Evolutionary conservation across 1,140 invertebrate species (phyloP), one percentile per base, ranked within the genome.

Genomic region (Drosophila cardini): DNA sequence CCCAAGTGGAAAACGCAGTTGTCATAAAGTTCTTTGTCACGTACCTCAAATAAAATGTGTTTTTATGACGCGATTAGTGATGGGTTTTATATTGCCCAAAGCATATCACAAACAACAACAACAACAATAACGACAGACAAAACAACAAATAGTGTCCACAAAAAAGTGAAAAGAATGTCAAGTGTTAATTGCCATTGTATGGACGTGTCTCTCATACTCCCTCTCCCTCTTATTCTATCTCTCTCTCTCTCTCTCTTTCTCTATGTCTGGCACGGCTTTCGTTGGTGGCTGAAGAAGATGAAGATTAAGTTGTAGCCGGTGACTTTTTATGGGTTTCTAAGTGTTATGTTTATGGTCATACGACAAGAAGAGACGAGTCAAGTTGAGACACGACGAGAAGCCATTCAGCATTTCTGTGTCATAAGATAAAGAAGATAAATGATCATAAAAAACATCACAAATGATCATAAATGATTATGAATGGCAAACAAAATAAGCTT

Each of bases 161-260:
- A 81, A 86, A 84, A 86, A 86, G 83, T 86, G 83, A 86, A 87
- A 87, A 87, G 83, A 87, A 89, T 89, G 84, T 89, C 84, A 87
- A 89, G 84, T 87, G 83, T 87, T 87, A 89, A 87, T 87, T 87
- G 85, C 84, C 79, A 63, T 67, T 52, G 45, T 69, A 87, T 87
- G 69, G 60, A 72, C 63, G 83, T 69, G 57, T 53, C 43, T 56
- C 38, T 21, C 9, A n/a, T n/a, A n/a, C n/a, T 34, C 30, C 53
- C n/a, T 55, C 8, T 43, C 48, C 21, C 21, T 21, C 21, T 21
- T n/a, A n/a, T n/a, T 53, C 43, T 56, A 32, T 21, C 9, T 48
- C 43, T 52, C 32, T 21, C 7, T 48, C 40, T 56, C 38, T 21
- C 7, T 26, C 21, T 26, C 21, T 26, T 26, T 26, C 21, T 26